These are phyloP conservation scores for Alectoris magna DNA, from an alignment of 2,797 vertebrate genomes.

Conservation along the genomic window DNA sequence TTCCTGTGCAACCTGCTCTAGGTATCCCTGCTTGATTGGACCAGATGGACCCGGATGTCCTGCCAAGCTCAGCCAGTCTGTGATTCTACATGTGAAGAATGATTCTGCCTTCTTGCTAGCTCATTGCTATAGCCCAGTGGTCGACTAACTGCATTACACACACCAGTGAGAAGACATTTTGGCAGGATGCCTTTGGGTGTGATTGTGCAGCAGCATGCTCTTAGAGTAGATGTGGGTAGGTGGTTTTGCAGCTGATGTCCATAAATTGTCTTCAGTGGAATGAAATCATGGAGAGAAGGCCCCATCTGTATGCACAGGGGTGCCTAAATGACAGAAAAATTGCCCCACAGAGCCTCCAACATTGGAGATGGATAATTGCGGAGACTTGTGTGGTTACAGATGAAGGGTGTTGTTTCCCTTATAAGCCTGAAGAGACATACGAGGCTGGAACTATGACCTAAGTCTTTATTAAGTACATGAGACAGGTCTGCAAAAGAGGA, in stretches of 20 bases:
- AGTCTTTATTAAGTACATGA: neutral
- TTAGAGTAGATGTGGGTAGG: neutral
- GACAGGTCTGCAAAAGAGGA: neutral
- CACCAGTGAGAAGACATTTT: neutral
- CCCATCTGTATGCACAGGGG: fast-evolving
- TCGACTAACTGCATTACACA: neutral
- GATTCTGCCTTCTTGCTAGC: neutral
- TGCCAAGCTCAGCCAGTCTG: neutral
- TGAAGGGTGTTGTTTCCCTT: neutral
- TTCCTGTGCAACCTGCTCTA: neutral
- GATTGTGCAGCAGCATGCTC: too few species aligned
- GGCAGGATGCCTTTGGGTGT: neutral
- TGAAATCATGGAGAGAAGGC: neutral
- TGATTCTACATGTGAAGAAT: neutral
- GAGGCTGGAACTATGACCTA: neutral
- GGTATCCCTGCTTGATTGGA: neutral
- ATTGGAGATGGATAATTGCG: fast-evolving
- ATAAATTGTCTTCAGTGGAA: neutral
- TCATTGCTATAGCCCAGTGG: conserved; percentile 33
- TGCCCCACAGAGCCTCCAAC: neutral
- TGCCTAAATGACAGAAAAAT: neutral
- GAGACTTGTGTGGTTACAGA: neutral
- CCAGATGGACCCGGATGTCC: neutral
- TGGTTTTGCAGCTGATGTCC: neutral
- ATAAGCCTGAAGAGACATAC: neutral